A percentile compares a stretch with the other conserved stretches of the same genome.
phyloP scores from a whole-genome alignment of 2,113 vertebrate genomes.

The Leucoraja erinaceus region DNA sequence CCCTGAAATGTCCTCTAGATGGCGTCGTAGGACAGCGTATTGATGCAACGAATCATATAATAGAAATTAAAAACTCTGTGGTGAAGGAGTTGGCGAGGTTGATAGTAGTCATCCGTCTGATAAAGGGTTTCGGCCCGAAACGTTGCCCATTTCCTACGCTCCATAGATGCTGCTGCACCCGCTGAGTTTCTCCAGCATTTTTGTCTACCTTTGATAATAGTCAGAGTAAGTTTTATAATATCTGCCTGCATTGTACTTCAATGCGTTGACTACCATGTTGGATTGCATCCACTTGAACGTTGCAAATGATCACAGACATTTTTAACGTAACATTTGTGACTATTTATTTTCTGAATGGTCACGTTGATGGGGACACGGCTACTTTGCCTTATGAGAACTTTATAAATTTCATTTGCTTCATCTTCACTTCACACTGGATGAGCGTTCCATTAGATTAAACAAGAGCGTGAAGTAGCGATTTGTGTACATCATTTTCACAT shows the following conservation, averaged over 20 bases:
- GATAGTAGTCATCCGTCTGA: not conserved
- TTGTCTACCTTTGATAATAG: too few relatives aligned
- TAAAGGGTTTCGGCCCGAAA: too few relatives aligned
- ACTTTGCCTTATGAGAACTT: not conserved
- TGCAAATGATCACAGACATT: not conserved
- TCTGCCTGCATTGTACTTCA: not conserved
- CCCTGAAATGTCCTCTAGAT: not conserved
- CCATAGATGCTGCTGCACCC: too few relatives aligned
- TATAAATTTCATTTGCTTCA: not conserved
- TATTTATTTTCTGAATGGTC: too few relatives aligned
- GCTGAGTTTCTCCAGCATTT: too few relatives aligned
- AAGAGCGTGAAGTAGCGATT: not conserved
- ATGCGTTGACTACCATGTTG: not conserved
- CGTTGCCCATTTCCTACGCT: too few relatives aligned
- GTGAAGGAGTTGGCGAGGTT: not conserved
- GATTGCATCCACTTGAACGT: not conserved
- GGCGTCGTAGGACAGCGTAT: not conserved
- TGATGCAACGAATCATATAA: not conserved
- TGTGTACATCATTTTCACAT: not conserved
- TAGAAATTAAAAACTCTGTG: too few relatives aligned
- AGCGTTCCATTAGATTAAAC: not conserved
- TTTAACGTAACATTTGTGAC: not conserved
- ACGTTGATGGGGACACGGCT: not conserved
- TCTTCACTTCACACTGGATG: not conserved
- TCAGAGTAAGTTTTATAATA: not conserved